Evolutionary conservation across 2,888 invertebrate species (phyloP).

Genomic region (Stenodema calcarata): DNA sequence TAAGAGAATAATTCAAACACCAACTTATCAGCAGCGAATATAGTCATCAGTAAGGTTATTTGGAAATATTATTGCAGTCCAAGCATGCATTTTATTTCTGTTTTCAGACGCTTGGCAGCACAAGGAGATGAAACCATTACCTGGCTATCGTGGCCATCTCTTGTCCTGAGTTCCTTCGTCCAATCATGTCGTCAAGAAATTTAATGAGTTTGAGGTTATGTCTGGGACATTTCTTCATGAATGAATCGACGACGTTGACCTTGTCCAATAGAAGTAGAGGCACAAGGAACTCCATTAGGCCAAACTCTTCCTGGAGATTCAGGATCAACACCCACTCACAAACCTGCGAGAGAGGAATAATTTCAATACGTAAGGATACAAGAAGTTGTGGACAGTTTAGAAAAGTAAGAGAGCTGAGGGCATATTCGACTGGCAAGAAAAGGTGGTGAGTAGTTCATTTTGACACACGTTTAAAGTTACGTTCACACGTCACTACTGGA

Average conservation of each 20-base stretch:
- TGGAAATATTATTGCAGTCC: too few species aligned
- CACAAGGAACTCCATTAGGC: constrained; percentile 74
- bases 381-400: too few species aligned
- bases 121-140: constrained; percentile 62
- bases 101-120: too few species aligned
- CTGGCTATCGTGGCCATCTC: constrained; percentile 62
- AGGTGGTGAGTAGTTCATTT: too few species aligned
- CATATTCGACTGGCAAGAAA: too few species aligned
- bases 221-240: constrained; percentile 67
- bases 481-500: too few species aligned
- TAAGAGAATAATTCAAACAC: too few species aligned
- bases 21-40: too few species aligned
- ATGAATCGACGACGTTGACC: constrained; percentile 76
- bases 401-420: too few species aligned
- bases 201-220: constrained; percentile 72
- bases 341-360: constrained; percentile 63
- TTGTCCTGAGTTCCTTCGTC: constrained; percentile 59
- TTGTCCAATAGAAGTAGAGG: constrained; percentile 85
- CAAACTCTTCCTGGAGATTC: constrained; percentile 71
- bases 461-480: too few species aligned
- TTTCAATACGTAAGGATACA: too few species aligned
- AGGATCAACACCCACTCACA: constrained; percentile 74
- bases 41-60: too few species aligned
- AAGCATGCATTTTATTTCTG: background rate
- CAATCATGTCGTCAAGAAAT: constrained; percentile 75